Base-by-base conservation (phyloP, 2,888 invertebrate genomes). In the Pollenia angustigena region DNA sequence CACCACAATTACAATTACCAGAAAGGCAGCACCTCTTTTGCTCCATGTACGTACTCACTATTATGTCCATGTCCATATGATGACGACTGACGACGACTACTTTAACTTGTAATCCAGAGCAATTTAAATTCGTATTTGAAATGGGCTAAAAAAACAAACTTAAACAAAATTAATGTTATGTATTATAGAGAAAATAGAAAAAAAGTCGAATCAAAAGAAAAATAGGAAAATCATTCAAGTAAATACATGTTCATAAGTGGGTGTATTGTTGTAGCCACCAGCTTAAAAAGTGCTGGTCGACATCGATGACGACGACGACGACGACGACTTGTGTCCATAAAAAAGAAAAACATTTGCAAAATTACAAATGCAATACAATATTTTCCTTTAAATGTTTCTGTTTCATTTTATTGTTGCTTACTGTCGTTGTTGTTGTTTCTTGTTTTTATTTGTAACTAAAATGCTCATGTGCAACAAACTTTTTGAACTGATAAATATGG, bases 401-500 rank as follows among this genome's bases (percentile, higher is more conserved):
- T 64, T 68, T 54, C 14, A 58, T 66, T 74, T 56, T 66, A 42
- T 81, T 81, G 18, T 50, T 74, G 62, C 48, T 66, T 48, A 52
- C 12, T 46, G 52, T n/a, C 7, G 52, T 16, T 75, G 44, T 74
- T 56, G 76, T 68, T 62, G 68, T 58, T 60, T 60, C 44, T 81
- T 56, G 54, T 78, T 81, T 85, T 81, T 82, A 68, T 82, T 82
- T 85, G 54, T 69, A 74, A 78, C 79, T 66, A 69, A 82, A 87
- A 87, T 84, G 87, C 87, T 87, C 87, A 87, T 87, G 87, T 87
- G 87, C 84, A 87, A 78, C 81, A 87, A 81, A 84, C 58, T 62
- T 72, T 66, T 84, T 84, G 40, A 75, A 74, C 81, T 81, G 87
- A 87, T 87, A 84, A 82, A 84, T 87, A 68, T 84, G 84, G 79